A percentile compares a stretch with the other conserved stretches of the same genome.
phyloP scores from a whole-genome alignment of 2,113 vertebrate species.

The Lepidiolamprologus cunningtoni region DNA sequence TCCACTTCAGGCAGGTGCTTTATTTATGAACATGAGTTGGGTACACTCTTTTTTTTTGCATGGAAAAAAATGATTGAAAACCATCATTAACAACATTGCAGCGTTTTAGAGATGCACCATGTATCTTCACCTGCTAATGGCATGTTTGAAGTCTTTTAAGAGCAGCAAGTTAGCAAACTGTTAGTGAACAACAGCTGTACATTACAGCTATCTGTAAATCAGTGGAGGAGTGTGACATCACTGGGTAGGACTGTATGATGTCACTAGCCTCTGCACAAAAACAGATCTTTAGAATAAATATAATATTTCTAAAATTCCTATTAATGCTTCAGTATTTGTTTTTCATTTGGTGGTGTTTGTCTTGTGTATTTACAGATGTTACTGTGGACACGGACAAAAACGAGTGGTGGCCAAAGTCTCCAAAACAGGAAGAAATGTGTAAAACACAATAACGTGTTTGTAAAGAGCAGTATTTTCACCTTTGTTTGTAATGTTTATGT shows the following conservation, averaged over 20 bases:
- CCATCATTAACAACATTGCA: neutral
- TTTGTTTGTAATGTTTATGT: neutral
- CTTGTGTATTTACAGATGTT: slow-evolving; percentile 9
- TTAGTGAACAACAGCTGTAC: neutral
- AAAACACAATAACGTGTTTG: slow-evolving; percentile 23
- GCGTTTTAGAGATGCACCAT: neutral
- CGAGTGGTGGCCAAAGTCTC: slow-evolving; percentile 23
- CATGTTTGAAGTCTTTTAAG: neutral
- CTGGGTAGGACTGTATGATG: neutral
- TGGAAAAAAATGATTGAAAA: neutral
- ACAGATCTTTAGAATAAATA: neutral
- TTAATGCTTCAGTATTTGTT: neutral
- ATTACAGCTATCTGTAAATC: neutral
- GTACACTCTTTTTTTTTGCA: neutral
- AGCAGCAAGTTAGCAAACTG: neutral
- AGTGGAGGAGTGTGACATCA: neutral
- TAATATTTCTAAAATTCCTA: neutral
- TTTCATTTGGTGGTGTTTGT: neutral
- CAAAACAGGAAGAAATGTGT: slow-evolving; percentile 42
- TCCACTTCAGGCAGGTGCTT: neutral
- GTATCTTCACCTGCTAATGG: neutral
- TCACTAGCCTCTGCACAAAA: neutral
- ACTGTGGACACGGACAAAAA: neutral
- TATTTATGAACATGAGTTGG: neutral
- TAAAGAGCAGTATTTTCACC: neutral